Evolutionary conservation across 2,888 invertebrate species (phyloP), one percentile per base, ranked within the genome.

Genomic region (Rutpela maculata): DNA sequence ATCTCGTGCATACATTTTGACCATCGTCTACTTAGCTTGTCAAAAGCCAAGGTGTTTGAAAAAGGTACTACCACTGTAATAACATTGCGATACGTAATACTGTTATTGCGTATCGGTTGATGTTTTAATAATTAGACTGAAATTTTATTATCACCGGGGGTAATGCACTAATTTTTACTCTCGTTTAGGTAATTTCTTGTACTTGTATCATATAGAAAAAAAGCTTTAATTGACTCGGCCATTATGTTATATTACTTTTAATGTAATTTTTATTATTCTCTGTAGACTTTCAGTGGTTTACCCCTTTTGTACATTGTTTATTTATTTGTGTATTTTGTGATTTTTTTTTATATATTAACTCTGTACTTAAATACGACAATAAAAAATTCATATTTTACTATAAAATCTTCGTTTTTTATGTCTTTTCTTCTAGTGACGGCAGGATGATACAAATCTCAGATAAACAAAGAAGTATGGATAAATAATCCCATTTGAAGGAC

Each of bases 141-240:
- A n/a, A 50, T 50, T 50, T 50, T 43, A 43, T 15, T 15, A 43
- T 15, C 43, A 43, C 43, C 4, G 12, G 4, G 43, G 15, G 43
- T 10, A 43, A 43, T 15, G n/a, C n/a, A 43, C 10, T 15, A 15
- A 15, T 43, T 15, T 9, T 50, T n/a, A 6, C 15, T 50, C 43
- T n/a, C n/a, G 12, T 12, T 50, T 50, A n/a, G 50, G n/a, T 50
- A 50, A 50, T 50, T n/a, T 50, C 7, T 43, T 6, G n/a, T 50
- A n/a, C 7, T 50, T 50, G 50, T 50, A 50, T 50, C 15, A n/a
- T 50, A 50, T 50, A 7, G 1, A n/a, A 50, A 35, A 38, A 59
- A 68, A 76, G 76, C 76, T 76, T 76, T 76, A 76, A 76, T 72
- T 72, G 67, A 67, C 43, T 50, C 43, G 22, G 35, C 59, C 60